Percentiles rank a stretch among this genome's conserved stretches.
These are phyloP conservation scores for Gadopsis marmoratus DNA, from an alignment of 2,797 vertebrate species.

Conservation along the genomic window DNA sequence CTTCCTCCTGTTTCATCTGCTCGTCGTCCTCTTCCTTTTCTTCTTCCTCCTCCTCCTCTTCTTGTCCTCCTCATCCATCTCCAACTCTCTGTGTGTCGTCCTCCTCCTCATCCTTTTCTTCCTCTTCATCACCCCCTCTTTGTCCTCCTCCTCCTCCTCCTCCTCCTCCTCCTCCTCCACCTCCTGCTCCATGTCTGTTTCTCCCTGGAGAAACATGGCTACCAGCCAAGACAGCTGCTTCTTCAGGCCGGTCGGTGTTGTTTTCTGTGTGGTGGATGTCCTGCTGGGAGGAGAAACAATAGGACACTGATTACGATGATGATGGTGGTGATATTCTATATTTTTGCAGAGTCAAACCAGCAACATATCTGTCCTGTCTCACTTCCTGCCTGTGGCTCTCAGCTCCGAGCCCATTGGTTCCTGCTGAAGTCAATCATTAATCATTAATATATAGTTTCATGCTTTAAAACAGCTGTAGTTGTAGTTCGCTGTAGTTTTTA, in stretches of 20 bases:
- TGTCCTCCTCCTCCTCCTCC: constrained; percentile 34
- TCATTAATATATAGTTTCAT: background rate
- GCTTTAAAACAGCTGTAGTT: background rate
- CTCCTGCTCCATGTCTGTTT: constrained; percentile 67
- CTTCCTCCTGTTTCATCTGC: background rate
- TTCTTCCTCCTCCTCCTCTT: constrained; percentile 1
- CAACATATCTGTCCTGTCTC: background rate
- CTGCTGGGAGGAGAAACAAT: constrained; percentile 84
- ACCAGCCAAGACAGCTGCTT: constrained; percentile 97
- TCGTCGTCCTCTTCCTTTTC: background rate
- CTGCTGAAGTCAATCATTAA: background rate
- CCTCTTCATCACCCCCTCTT: constrained; percentile 32
- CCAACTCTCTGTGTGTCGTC: constrained; percentile 32
- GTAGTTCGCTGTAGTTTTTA: background rate
- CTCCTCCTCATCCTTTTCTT: constrained; percentile 44
- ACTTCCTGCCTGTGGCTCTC: background rate
- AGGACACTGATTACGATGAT: constrained; percentile 51
- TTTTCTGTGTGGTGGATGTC: constrained; percentile 46
- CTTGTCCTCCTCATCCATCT: constrained; percentile 6
- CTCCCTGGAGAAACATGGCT: constrained; percentile 89
- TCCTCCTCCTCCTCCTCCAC: constrained; percentile 43
- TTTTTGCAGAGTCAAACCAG: background rate
- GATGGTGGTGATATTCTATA: background rate
- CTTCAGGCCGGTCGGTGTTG: constrained; percentile 86
- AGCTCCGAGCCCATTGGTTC: background rate